These are phyloP conservation scores for Euura lappo DNA, from an alignment of 1,140 invertebrate genomes.

Conservation along the genomic window DNA sequence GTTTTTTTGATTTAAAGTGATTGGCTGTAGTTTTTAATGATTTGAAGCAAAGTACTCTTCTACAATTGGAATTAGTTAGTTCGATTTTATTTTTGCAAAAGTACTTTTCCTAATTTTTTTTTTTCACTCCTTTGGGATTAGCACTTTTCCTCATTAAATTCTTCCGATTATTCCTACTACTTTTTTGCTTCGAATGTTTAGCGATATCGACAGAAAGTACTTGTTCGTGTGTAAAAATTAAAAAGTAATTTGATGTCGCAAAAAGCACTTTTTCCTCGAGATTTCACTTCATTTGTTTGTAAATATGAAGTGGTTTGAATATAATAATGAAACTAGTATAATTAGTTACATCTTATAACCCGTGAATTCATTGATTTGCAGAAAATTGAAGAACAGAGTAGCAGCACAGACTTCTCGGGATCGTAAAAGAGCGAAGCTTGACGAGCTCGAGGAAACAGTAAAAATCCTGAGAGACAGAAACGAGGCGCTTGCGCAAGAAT, in stretches of 20 bases:
- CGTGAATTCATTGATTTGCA: conserved; percentile 53
- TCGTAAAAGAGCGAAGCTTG: conserved; percentile 92
- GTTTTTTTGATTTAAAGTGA: too few species aligned
- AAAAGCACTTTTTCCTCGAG: neutral
- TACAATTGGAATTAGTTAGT: too few species aligned
- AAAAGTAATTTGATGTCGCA: too few species aligned
- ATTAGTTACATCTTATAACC: conserved; percentile 11
- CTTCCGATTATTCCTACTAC: too few species aligned
- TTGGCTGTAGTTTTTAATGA: too few species aligned
- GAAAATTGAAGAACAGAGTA: conserved; percentile 96
- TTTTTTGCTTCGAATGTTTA: too few species aligned
- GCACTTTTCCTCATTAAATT: too few species aligned
- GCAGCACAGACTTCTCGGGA: conserved; percentile 98
- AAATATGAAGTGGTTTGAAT: neutral
- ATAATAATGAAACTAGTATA: neutral
- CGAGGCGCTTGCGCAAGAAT: conserved; percentile 68
- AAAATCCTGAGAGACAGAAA: conserved; percentile 70
- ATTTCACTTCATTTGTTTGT: neutral
- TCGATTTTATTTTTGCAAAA: neutral
- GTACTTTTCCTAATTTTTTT: neutral
- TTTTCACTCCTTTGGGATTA: too few species aligned
- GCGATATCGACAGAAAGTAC: too few species aligned
- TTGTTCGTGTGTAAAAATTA: neutral
- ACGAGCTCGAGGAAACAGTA: conserved; percentile 82
- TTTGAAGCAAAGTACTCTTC: too few species aligned